Conservation (phyloP, 2,113 vertebrate species). For the Epinephelus moara region DNA sequence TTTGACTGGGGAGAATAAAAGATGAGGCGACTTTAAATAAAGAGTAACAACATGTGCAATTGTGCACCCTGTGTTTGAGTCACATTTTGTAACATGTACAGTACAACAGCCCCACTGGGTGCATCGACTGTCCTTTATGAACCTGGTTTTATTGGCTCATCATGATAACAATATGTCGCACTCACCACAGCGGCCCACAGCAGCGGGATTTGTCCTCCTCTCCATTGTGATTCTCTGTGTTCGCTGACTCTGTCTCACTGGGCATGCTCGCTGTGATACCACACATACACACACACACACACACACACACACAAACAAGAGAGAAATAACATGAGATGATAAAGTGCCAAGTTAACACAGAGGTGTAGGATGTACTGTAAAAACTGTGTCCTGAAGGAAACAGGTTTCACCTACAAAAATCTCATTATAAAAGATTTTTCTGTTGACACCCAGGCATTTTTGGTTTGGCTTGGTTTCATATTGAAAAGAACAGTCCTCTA, state of each 20-base stretch:
- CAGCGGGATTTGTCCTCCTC: constrained; percentile 88
- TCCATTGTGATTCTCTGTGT: constrained; percentile 91
- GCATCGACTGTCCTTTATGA: not conserved
- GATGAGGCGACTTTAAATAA: constrained; percentile 53
- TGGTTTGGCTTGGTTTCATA: constrained; percentile 47
- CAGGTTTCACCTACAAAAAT: not conserved
- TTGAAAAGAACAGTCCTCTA: not conserved
- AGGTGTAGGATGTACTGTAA: not conserved
- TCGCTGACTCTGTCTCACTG: constrained; percentile 95
- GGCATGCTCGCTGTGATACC: constrained; percentile 92
- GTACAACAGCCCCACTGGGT: not conserved
- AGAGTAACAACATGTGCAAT: not conserved
- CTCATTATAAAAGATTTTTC: not conserved
- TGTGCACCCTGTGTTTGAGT: not conserved
- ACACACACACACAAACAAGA: not conserved
- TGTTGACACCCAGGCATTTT: constrained; percentile 44
- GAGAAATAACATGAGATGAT: not conserved
- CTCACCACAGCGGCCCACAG: constrained; percentile 94
- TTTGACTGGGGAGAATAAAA: constrained; percentile 89
- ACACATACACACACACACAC: constrained; percentile 8
- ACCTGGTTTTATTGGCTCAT: not conserved
- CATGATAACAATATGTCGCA: constrained; percentile 32
- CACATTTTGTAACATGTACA: not conserved
- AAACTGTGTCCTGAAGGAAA: not conserved
- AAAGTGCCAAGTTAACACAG: not conserved